These are phyloP conservation scores for Lineus longissimus DNA, from an alignment of 1,140 invertebrate species.

Conservation along the genomic window DNA sequence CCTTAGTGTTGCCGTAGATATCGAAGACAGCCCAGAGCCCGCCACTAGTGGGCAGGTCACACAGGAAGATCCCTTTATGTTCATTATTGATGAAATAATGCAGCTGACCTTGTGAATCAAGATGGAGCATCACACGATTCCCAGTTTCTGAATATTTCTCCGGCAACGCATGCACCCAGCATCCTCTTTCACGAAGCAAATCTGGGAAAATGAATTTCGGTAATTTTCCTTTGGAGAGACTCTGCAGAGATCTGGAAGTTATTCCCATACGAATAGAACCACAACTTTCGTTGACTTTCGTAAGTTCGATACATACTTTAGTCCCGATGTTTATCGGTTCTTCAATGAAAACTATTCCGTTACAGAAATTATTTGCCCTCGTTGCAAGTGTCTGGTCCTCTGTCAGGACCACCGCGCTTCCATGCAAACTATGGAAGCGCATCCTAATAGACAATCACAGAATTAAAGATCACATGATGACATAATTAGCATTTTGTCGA, in stretches of 20 bases:
- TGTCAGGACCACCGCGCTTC: constrained; percentile 32
- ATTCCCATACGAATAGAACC: constrained; percentile 52
- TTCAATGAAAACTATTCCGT: constrained; percentile 51
- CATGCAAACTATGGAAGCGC: constrained; percentile 41
- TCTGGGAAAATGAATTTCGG: constrained; percentile 50
- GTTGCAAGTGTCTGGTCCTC: constrained; percentile 31
- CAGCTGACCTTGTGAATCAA: constrained; percentile 42
- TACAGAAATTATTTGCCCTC: constrained; percentile 43
- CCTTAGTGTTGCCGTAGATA: constrained; percentile 52
- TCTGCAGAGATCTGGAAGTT: constrained; percentile 43
- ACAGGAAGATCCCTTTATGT: constrained; percentile 47
- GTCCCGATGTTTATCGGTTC: constrained; percentile 42
- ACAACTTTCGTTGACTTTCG: constrained; percentile 42
- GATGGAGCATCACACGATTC: constrained; percentile 44
- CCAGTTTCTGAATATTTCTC: constrained; percentile 35
- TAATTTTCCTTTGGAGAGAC: constrained; percentile 27
- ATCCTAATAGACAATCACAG: constrained; percentile 6
- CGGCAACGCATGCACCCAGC: constrained; percentile 46
- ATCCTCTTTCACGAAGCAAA: constrained; percentile 43
- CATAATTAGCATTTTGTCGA: no score
- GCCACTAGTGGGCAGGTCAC: constrained; percentile 39
- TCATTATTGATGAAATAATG: constrained; percentile 52
- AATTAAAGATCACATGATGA: not conserved
- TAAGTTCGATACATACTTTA: constrained; percentile 42
- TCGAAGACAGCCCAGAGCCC: constrained; percentile 51